Evolutionary conservation across 2,797 vertebrate species (phyloP), one percentile per base, ranked within the genome.

Genomic region (Myotis myotis): DNA sequence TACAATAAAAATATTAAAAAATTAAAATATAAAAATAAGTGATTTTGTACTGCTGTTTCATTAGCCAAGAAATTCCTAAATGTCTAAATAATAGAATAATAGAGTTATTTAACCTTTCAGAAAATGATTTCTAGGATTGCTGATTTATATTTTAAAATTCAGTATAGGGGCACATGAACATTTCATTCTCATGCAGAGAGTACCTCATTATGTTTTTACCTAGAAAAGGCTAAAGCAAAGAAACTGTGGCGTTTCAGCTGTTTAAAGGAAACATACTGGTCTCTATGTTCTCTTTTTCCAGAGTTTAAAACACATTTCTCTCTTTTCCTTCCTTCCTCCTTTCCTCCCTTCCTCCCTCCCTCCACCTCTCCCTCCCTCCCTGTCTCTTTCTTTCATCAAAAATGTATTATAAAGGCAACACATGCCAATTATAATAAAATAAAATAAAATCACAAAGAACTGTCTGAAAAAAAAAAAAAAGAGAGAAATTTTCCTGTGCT

Each of bases 1-100:
- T 41, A 47, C 9, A 86, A 74, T 95, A 83, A 95, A 91, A 44
- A 6, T 28, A 25, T 80, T 85, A 16, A 17, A 47, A 57, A 23
- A 57, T 57, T 99, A 98, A 99, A 98, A 98, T 99, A 57, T 57
- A 99, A 98, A 99, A 98, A 98, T 99, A 97, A 98, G 97, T 89
- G 55, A 93, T 91, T 94, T 88, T 92, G 3, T 66, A 28, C 47
- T 92, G 12, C 30, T 90, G 17, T 87, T 93, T 88, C 17, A 53
- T 12, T 92, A 74, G 15, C 71, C 62, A 89, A 78, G 41, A 74
- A 20, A 9, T 94, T 82, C 33, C 57, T 80, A 86, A 92, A 71
- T 75, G 17, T 87, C 47, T 91, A 41, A 95, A 79, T 33, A 36
- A 33, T 92, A 12, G 6, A 93, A 83, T 75, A 60, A 83, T 47